Base-by-base conservation (phyloP, 2,113 vertebrate genomes). In the Danionella cerebrum region DNA sequence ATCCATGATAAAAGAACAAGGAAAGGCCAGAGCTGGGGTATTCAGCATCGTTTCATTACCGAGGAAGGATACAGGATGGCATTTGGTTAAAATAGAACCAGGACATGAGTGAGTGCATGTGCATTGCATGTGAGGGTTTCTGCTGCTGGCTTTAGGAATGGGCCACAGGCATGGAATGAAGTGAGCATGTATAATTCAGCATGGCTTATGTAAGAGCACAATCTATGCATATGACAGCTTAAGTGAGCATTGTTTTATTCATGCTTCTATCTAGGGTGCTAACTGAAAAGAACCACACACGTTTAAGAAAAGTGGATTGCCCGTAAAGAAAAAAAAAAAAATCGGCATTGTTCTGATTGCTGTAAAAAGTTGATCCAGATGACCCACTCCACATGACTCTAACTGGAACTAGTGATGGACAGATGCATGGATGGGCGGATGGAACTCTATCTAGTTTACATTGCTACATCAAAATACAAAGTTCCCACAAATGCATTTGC, bases 11-110 rank as follows among this genome's bases (percentile, higher is more conserved):
- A 36, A 69, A 36, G 21, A 58, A 52, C 52, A 45, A 42, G 16
- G 36, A 51, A 74, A 59, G 67, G 48, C 44, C 59, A 69, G 22
- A 31, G 57, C 16, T 5, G n/a, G 69, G 71, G 16, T 16, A 31
- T 3, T 2, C 47, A 35, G 44, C 47, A 62, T 21, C 38, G 29
- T 44, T 60, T 9, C 25, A 60, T 31, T 60, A 44, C 1, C 1
- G 29, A 48, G 29, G 21, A 10, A 3, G 24, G 45, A 36, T 22
- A n/a, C 35, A 48, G 18, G 12, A 9, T n/a, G n/a, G n/a, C n/a
- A n/a, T n/a, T 35, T 63, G 14, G 2, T 11, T 10, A 14, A 35
- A 48, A 48, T 14, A 63, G 59, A 63, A 62, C 33, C 12, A 35
- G 42, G 27, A n/a, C 27, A 25, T 2, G 41, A 21, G 58, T 7